Evolutionary conservation across 2,888 invertebrate species (phyloP).

Genomic region (Meiosimyza decipiens): DNA sequence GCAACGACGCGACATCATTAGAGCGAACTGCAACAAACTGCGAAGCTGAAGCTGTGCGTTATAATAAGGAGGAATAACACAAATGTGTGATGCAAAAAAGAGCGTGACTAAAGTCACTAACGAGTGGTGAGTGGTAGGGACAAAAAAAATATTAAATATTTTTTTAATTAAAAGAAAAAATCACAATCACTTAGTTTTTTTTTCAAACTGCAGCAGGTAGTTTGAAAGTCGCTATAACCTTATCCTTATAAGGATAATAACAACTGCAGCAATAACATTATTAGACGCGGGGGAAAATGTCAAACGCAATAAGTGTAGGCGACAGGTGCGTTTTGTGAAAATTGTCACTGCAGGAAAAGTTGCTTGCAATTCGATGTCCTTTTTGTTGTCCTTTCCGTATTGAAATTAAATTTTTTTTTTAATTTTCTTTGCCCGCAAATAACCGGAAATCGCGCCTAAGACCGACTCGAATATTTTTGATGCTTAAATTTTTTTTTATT

Average conservation of each 20-base stretch:
- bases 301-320: not conserved
- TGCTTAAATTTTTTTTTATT: not conserved
- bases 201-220: not conserved
- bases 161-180: too few relatives aligned
- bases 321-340: not conserved
- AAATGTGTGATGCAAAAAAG: not conserved
- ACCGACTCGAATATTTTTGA: not conserved
- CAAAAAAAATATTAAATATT: too few relatives aligned
- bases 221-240: not conserved
- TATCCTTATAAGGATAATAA: too few relatives aligned
- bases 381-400: not conserved
- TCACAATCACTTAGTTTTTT: too few relatives aligned
- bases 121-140: not conserved
- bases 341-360: not conserved
- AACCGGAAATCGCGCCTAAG: not conserved
- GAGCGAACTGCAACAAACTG: conserved; percentile 9
- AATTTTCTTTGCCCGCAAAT: conserved; percentile 17
- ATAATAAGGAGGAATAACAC: not conserved
- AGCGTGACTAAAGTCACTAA: conserved; percentile 34
- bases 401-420: not conserved
- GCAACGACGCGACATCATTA: conserved; percentile 47
- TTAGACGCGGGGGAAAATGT: not conserved
- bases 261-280: too few relatives aligned
- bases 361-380: not conserved
- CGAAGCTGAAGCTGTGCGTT: not conserved